phyloP scores from a whole-genome alignment of 2,797 vertebrate genomes.

The Alosa sapidissima region DNA sequence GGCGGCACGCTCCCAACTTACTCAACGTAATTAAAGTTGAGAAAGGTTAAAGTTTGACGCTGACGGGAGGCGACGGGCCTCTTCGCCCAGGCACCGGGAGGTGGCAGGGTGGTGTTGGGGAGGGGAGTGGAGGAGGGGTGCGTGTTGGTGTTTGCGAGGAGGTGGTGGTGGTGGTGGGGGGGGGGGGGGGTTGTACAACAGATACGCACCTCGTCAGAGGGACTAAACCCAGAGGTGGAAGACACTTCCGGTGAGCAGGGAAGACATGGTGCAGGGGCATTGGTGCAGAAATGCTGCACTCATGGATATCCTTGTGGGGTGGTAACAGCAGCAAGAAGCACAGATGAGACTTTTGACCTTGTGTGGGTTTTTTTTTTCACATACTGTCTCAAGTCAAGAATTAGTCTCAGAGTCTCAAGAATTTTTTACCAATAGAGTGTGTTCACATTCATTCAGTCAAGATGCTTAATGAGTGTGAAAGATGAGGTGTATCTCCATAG shows the following conservation, averaged over 20 bases:
- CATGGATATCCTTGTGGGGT: background rate
- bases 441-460: constrained; percentile 15
- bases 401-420: no score
- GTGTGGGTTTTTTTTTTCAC: background rate
- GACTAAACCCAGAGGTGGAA: constrained; percentile 64
- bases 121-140: background rate
- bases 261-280: constrained; percentile 62
- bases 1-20: constrained; percentile 76
- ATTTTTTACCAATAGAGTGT: background rate
- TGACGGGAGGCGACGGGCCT: constrained; percentile 71
- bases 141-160: background rate
- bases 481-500: background rate
- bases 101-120: constrained; percentile 41
- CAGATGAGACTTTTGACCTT: constrained; percentile 23
- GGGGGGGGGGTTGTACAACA: background rate
- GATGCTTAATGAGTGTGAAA: background rate
- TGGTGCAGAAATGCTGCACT: constrained; percentile 44
- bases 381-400: constrained; percentile 31
- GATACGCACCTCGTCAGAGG: constrained; percentile 69
- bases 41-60: constrained; percentile 84
- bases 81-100: constrained; percentile 68
- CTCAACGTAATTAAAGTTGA: constrained; percentile 83
- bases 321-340: background rate
- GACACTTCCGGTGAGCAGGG: constrained; percentile 66
- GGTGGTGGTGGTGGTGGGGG: background rate